These are phyloP conservation scores for Oscheius myriophilus DNA, from an alignment of 2,888 invertebrate species.

Conservation along the genomic window DNA sequence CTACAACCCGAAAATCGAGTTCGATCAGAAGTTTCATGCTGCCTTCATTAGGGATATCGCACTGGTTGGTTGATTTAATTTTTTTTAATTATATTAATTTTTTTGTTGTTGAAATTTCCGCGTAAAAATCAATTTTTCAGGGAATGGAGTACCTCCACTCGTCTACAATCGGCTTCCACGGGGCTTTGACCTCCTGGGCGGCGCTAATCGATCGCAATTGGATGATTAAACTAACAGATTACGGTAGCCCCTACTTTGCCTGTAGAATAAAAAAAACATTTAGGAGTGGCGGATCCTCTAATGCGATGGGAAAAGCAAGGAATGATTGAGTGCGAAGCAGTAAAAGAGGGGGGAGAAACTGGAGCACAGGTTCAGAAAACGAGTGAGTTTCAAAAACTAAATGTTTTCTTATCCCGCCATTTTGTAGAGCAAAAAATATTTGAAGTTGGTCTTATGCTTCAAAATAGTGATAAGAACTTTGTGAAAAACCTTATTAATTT, in stretches of 20 bases:
- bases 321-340: slow-evolving; percentile 42
- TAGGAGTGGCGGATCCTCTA: slow-evolving; percentile 44
- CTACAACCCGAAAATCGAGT: slow-evolving; percentile 51
- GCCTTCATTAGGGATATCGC: slow-evolving; percentile 55
- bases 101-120: too few relatives aligned
- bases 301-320: slow-evolving; percentile 53
- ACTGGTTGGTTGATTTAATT: slow-evolving; percentile 19
- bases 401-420: background rate
- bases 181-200: slow-evolving; percentile 47
- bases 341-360: slow-evolving; percentile 50
- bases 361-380: slow-evolving; percentile 26
- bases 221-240: slow-evolving; percentile 56
- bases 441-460: too few relatives aligned
- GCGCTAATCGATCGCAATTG: slow-evolving; percentile 55
- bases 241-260: slow-evolving; percentile 29
- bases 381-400: background rate
- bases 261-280: background rate
- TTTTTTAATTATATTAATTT: too few relatives aligned
- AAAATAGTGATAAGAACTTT: too few relatives aligned
- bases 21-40: slow-evolving; percentile 55
- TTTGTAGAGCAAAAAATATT: too few relatives aligned
- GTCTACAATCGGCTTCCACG: slow-evolving; percentile 51
- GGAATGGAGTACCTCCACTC: slow-evolving; percentile 59
- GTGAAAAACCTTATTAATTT: too few relatives aligned
- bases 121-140: background rate